Evolutionary conservation across 2,113 vertebrate species (phyloP), one percentile per base, ranked within the genome.

Genomic region (Ursus arctos): DNA sequence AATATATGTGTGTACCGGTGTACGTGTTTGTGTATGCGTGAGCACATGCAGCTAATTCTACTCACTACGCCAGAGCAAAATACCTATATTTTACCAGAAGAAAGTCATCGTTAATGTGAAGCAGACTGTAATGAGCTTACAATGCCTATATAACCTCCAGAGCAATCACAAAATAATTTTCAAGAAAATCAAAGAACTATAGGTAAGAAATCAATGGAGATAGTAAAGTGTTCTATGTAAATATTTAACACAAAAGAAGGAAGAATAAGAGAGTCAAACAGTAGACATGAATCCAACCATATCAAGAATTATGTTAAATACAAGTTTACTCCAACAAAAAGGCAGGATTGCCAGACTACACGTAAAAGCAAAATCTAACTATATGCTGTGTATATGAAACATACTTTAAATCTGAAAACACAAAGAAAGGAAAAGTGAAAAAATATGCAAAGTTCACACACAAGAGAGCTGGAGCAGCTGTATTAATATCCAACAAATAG

Each of bases 221-320:
- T 4, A 13, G 14, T 47, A 53, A 93, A 91, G 81, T 61, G 36
- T 8, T 61, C 22, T 40, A 47, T 4, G 49, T 84, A 93, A 97
- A 95, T 85, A 72, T 90, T 94, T 83, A 95, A 88, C 33, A 88
- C 26, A 59, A 61, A 92, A 85, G 53, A 92, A 40, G 33, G 31
- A 47, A n/a, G 33, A 77, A 77, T 14, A 43, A 15, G 36, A 72
- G 33, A 63, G n/a, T 26, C 14, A 51, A 88, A 16, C 2, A 13
- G 71, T 43, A 71, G 63, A 15, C 5, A 22, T 12, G 24, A 80
- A 65, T 36, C 53, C 53, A 85, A 59, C 13, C 55, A 53, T 26
- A 61, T 7, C 14, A 53, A 24, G 14, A 55, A 43, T 67, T 63
- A 40, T 3, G 74, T 61, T 69, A 91, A 84, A 43, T n/a, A 55